Conservation (phyloP, 2,888 invertebrate species). For the Drosophila anomalata region DNA sequence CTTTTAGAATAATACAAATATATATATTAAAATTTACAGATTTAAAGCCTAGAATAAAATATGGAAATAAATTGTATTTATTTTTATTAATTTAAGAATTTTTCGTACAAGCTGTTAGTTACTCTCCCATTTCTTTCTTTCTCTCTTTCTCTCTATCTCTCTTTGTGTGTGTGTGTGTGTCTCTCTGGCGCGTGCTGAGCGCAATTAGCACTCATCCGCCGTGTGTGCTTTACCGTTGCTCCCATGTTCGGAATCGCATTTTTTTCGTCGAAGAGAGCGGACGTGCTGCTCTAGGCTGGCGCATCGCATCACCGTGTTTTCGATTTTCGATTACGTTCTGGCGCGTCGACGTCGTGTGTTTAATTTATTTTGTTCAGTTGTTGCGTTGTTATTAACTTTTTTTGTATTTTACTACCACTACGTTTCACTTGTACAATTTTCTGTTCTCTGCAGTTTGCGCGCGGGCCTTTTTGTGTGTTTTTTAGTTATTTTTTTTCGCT, state of each 20-base stretch:
- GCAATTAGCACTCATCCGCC: constrained; percentile 39
- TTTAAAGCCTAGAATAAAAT: background rate
- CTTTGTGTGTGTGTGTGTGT: background rate
- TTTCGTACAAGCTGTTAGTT: background rate
- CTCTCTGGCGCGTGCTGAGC: constrained; percentile 45
- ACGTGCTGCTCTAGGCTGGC: constrained; percentile 59
- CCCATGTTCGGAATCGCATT: constrained; percentile 48
- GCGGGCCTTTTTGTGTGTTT: constrained; percentile 8
- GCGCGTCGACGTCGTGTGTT: constrained; percentile 46
- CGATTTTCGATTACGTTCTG: constrained; percentile 38
- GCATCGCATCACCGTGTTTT: constrained; percentile 33
- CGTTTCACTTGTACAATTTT: constrained; percentile 40
- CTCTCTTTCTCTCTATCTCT: background rate
- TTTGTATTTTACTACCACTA: constrained; percentile 57
- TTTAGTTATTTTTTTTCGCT: constrained; percentile 11
- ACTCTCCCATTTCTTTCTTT: constrained; percentile 1
- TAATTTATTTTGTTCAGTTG: constrained; percentile 55
- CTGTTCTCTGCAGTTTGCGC: constrained; percentile 40
- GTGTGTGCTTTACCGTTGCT: constrained; percentile 39
- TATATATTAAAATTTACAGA: too few species aligned
- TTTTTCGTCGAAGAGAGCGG: constrained; percentile 68
- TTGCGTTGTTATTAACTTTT: constrained; percentile 51
- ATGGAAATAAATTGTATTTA: background rate
- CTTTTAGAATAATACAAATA: too few species aligned
- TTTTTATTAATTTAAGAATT: background rate